Conservation (phyloP, 2,113 vertebrate genomes). For the Strix uralensis region DNA sequence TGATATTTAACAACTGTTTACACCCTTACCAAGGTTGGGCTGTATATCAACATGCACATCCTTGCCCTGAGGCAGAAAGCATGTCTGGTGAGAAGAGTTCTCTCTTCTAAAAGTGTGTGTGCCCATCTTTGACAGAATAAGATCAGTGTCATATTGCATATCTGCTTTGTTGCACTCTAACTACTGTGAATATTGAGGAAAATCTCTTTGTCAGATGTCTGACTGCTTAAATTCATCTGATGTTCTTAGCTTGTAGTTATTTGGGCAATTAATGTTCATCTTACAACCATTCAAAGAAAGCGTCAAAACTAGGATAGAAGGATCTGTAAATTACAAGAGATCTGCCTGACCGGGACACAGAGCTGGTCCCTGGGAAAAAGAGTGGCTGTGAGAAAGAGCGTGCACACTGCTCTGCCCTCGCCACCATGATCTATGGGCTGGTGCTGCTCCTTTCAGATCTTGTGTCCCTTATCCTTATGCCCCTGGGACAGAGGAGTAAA, state of each 20-base stretch:
- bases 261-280: slow-evolving; percentile 38
- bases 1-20: neutral
- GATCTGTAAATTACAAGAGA: neutral
- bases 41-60: neutral
- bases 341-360: neutral
- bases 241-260: slow-evolving; percentile 12
- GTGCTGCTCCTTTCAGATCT: neutral
- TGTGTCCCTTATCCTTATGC: neutral
- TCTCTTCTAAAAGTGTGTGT: neutral
- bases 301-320: slow-evolving; percentile 9
- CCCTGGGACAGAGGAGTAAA: neutral
- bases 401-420: neutral
- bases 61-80: neutral
- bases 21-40: neutral
- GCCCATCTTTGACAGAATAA: neutral
- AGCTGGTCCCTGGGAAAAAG: neutral
- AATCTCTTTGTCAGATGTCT: slow-evolving; percentile 30
- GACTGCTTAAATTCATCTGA: slow-evolving; percentile 53
- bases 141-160: neutral
- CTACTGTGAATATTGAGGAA: slow-evolving; percentile 45
- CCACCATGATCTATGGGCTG: neutral
- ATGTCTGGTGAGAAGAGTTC: neutral
- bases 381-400: fast-evolving
- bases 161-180: slow-evolving; percentile 19
- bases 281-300: neutral